Evolutionary conservation across 2,797 vertebrate genomes (phyloP).

Genomic region (Pelobates cultripes): DNA sequence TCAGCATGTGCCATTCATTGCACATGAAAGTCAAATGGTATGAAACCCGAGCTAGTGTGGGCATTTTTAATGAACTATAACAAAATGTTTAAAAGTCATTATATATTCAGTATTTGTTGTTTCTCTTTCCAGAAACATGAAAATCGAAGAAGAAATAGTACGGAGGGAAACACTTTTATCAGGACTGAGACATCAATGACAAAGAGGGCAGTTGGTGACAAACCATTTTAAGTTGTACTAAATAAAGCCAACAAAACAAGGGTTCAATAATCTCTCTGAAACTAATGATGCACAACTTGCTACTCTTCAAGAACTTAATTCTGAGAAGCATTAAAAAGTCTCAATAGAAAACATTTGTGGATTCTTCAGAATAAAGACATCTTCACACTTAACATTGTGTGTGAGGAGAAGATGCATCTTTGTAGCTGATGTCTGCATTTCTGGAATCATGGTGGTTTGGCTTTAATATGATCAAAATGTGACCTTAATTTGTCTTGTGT

Average conservation of each 20-base stretch:
- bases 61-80: too few species aligned
- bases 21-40: slow-evolving; percentile 2
- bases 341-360: neutral
- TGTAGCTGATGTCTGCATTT: neutral
- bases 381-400: neutral
- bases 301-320: neutral
- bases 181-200: slow-evolving; percentile 10
- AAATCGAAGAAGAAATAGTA: neutral
- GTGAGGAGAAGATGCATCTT: neutral
- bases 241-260: neutral
- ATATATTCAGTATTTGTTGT: neutral
- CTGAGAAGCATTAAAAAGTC: neutral
- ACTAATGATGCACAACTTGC: neutral
- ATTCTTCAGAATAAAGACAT: neutral
- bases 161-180: neutral
- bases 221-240: neutral
- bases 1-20: neutral
- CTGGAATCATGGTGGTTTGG: neutral
- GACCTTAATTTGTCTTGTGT: neutral
- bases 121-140: slow-evolving; percentile 15
- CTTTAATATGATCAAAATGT: neutral
- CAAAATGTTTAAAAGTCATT: neutral
- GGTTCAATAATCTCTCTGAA: neutral
- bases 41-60: neutral
- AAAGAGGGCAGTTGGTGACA: neutral